These are phyloP conservation scores for Lepidothrix coronata DNA, from an alignment of 2,113 vertebrate genomes.

Conservation along the genomic window DNA sequence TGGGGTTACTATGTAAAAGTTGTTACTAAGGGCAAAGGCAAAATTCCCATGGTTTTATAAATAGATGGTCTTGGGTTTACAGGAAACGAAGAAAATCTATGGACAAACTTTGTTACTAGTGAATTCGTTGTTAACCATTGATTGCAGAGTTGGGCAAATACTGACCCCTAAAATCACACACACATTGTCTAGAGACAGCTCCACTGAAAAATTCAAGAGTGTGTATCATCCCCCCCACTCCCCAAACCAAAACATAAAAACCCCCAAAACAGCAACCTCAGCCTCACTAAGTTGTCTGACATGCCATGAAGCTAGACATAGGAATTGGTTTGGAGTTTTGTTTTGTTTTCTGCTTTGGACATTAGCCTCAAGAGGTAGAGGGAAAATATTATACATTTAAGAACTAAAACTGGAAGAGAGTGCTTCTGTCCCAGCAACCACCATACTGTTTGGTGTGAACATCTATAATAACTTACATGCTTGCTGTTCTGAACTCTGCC, in stretches of 20 bases:
- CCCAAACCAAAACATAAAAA: neutral
- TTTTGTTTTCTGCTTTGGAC: neutral
- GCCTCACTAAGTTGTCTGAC: neutral
- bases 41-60: neutral
- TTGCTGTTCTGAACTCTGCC: neutral
- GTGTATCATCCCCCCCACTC: rapidly evolving
- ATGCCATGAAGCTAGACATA: neutral
- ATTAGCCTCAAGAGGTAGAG: neutral
- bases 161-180: neutral
- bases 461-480: neutral
- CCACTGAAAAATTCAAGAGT: neutral
- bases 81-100: neutral
- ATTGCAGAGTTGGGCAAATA: neutral
- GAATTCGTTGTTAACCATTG: neutral
- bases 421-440: neutral
- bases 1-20: neutral
- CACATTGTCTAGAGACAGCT: neutral
- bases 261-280: neutral
- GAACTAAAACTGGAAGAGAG: neutral
- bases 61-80: neutral
- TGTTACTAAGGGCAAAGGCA: neutral
- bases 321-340: neutral
- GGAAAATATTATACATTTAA: neutral
- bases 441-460: neutral
- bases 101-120: neutral